A percentile compares a stretch with the other conserved stretches of the same genome.
Conservation (phyloP, 30 jellyfish, hydroid and myxozoan species). For the Rhopilema esculentum region DNA sequence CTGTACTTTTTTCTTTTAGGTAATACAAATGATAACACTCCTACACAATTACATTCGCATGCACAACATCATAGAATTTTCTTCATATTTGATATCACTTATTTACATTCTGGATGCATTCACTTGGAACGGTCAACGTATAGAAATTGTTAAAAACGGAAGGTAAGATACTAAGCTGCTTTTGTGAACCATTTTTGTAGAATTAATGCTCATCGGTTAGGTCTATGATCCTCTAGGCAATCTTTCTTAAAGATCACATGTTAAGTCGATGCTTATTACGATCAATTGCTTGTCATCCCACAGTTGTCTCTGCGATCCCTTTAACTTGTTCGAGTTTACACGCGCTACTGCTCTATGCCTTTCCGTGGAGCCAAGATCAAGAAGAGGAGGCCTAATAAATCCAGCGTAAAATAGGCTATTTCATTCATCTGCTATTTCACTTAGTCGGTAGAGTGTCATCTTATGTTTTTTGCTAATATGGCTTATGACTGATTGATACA, state of each 20-base stretch:
- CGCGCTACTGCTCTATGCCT: no score
- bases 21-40: slow-evolving; percentile 77
- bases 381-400: no score
- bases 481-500: no score
- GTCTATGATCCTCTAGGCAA: no score
- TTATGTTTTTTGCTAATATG: no score
- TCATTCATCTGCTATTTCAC: no score
- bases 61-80: slow-evolving; percentile 80
- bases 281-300: no score
- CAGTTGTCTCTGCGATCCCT: no score
- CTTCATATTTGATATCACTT: slow-evolving; percentile 76
- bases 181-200: background rate
- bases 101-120: slow-evolving; percentile 83
- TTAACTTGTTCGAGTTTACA: no score
- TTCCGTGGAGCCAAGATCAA: no score
- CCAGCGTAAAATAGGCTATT: no score
- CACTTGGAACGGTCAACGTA: slow-evolving; percentile 77
- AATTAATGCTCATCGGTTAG: background rate
- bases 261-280: background rate
- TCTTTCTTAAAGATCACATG: background rate
- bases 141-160: slow-evolving; percentile 66
- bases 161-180: slow-evolving; percentile 43
- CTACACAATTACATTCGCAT: slow-evolving; percentile 86
- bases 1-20: slow-evolving; percentile 49
- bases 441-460: no score